These are phyloP conservation scores for Bellardia pandia DNA, from an alignment of 2,888 invertebrate genomes.

Conservation along the genomic window DNA sequence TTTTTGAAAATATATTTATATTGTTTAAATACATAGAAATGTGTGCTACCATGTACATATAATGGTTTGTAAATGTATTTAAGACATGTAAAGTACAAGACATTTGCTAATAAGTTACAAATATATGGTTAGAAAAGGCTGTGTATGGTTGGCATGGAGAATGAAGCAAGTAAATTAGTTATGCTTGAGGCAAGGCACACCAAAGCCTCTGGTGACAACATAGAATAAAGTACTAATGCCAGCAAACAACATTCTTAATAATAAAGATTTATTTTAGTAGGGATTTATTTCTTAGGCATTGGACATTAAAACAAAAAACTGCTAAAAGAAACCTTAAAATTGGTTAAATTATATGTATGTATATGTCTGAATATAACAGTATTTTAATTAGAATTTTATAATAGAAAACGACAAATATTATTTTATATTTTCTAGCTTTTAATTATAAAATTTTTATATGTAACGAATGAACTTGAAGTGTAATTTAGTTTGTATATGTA, in stretches of 20 bases:
- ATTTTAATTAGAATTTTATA: background rate
- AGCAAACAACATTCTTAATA: background rate
- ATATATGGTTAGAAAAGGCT: slow-evolving; percentile 39
- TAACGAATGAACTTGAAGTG: background rate
- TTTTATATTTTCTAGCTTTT: background rate
- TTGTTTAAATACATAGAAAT: background rate
- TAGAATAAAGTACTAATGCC: background rate
- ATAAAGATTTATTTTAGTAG: slow-evolving; percentile 28
- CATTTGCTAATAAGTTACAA: slow-evolving; percentile 29
- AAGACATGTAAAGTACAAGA: slow-evolving; percentile 4
- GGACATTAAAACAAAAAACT: background rate
- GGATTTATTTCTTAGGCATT: background rate
- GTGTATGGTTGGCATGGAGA: slow-evolving; percentile 30
- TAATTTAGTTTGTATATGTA: background rate
- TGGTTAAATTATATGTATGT: background rate
- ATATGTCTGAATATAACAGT: background rate
- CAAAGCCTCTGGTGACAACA: slow-evolving; percentile 40
- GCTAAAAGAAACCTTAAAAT: background rate
- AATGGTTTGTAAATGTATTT: background rate
- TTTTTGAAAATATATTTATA: slow-evolving; percentile 18
- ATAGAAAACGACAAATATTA: background rate
- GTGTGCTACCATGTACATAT: background rate
- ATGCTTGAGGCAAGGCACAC: slow-evolving; percentile 38
- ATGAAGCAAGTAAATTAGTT: slow-evolving; percentile 45
- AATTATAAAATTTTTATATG: background rate